Base-by-base conservation (phyloP, 2,888 invertebrate genomes). In the Hybos culiciformis region DNA sequence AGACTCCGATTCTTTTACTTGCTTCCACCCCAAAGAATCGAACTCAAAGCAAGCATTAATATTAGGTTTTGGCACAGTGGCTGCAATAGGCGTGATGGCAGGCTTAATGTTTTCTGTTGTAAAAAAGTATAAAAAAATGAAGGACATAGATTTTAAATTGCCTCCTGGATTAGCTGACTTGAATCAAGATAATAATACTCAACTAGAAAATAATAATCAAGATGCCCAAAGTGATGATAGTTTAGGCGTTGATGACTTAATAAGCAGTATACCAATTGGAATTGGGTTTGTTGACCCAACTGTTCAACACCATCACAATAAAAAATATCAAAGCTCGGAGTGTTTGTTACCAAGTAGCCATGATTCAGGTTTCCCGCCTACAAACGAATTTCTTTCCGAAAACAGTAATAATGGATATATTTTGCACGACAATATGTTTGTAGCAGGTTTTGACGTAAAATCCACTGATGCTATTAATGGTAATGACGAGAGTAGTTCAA, bases 51-150 rank as follows among this genome's bases (percentile, higher is more conserved):
- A 51, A 43, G 52, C 51, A 48, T 49, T 53, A 15, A 49, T 54
- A 5, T 39, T 48, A 14, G 45, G 55, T 17, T 50, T 53, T 5
- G 42, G 54, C 17, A 41, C 51, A 21, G 29, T 51, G 11, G 15
- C 48, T 19, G 36, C 50, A 7, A 34, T 51, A 3, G 24, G 45
- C 1, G 31, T 48, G 6, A 44, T 52, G 37, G 44, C 50, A 1
- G 46, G 52, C 2, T 20, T 48, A 2, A 31, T 32, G 9, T 53
- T 50, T 17, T 52, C 50, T 38, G 42, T 50, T 11, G 52, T 53
- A 1, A 51, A 52, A 20, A 57, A 56, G 41, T 54, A 52, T 23
- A 49, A 52, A n/a, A 51, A 53, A 48, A 59, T 59, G 58, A 57
- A 58, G 41, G 55, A 55, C 40, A 58, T 59, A 40, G 50, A 53